These are phyloP conservation scores for Diloba caeruleocephala DNA, from an alignment of 2,888 invertebrate species.

Conservation along the genomic window DNA sequence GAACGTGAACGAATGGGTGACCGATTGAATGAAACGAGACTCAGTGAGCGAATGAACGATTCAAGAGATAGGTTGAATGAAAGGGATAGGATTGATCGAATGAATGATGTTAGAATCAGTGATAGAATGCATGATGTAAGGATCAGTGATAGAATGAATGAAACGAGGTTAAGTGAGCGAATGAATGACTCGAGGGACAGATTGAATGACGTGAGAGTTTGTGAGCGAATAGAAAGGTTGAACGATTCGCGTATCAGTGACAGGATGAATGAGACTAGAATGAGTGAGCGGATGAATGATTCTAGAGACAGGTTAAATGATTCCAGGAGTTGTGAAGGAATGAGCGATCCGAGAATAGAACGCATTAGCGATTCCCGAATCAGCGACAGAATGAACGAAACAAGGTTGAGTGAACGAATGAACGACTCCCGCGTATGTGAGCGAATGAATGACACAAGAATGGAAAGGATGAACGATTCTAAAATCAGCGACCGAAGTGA, in stretches of 20 bases:
- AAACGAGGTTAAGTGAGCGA: conserved; percentile 47
- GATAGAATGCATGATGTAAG: conserved; percentile 53
- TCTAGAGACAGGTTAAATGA: conserved; percentile 59
- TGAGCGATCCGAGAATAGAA: conserved; percentile 51
- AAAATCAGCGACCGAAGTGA: conserved; percentile 57
- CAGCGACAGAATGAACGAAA: conserved; percentile 72
- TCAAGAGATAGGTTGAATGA: conserved; percentile 49
- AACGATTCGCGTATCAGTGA: conserved; percentile 43
- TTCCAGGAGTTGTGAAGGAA: conserved; percentile 42
- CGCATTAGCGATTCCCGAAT: conserved; percentile 65
- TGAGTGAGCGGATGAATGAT: conserved; percentile 57
- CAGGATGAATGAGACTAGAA: conserved; percentile 41
- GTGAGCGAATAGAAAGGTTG: conserved; percentile 47
- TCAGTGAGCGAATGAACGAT: conserved; percentile 47
- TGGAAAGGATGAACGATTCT: conserved; percentile 69
- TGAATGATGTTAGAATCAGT: conserved; percentile 51
- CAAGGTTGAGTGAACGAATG: conserved; percentile 64
- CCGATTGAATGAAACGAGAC: conserved; percentile 48
- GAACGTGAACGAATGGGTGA: conserved; percentile 46
- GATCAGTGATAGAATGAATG: conserved; percentile 53
- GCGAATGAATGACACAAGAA: conserved; percentile 57
- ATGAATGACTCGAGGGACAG: conserved; percentile 56
- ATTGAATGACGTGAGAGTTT: conserved; percentile 45
- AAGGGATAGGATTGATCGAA: conserved; percentile 33
- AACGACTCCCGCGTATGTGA: conserved; percentile 63